Percentiles rank a stretch among this genome's conserved stretches.
Evolutionary conservation across 2,888 invertebrate genomes (phyloP).

Genomic region (Cryptocephalus primarius): DNA sequence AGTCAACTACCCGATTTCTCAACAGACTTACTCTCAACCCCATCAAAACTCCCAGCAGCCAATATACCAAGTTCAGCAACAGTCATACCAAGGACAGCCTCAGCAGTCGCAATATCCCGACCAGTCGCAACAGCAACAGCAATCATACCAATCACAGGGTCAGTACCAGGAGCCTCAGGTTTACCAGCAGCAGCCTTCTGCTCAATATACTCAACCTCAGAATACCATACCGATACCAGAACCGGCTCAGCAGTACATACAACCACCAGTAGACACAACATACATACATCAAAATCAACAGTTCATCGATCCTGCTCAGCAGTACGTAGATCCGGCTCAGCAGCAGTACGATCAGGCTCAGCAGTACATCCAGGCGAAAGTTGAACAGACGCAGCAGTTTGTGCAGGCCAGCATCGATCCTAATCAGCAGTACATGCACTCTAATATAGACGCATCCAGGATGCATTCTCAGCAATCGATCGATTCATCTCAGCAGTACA

Average conservation of each 20-base stretch:
- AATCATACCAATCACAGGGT: slow-evolving; percentile 11
- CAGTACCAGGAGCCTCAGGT: slow-evolving; percentile 11
- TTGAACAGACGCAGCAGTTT: slow-evolving; percentile 9
- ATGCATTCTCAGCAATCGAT: slow-evolving; percentile 18
- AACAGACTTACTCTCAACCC: slow-evolving; percentile 7
- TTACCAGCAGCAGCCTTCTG: slow-evolving; percentile 20
- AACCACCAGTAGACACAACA: slow-evolving; percentile 42
- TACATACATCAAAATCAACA: slow-evolving; percentile 38
- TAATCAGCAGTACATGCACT: slow-evolving; percentile 8
- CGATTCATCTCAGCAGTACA: slow-evolving; percentile 13
- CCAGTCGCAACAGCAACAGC: slow-evolving; percentile 11
- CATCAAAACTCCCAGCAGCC: slow-evolving; percentile 15
- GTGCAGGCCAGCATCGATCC: background rate
- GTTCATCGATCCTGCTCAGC: slow-evolving; percentile 23
- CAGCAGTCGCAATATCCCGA: slow-evolving; percentile 21
- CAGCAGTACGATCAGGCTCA: background rate
- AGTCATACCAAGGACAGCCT: slow-evolving; percentile 14
- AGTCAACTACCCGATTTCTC: background rate
- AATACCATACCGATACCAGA: slow-evolving; percentile 5
- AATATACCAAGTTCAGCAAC: slow-evolving; percentile 11
- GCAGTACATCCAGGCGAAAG: slow-evolving; percentile 8
- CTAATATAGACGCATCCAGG: slow-evolving; percentile 5
- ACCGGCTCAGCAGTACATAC: slow-evolving; percentile 34
- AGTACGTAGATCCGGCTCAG: slow-evolving; percentile 5
- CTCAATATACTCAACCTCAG: slow-evolving; percentile 9